Evolutionary conservation across 2,113 vertebrate species (phyloP).

Genomic region (Tragelaphus imberbis): DNA sequence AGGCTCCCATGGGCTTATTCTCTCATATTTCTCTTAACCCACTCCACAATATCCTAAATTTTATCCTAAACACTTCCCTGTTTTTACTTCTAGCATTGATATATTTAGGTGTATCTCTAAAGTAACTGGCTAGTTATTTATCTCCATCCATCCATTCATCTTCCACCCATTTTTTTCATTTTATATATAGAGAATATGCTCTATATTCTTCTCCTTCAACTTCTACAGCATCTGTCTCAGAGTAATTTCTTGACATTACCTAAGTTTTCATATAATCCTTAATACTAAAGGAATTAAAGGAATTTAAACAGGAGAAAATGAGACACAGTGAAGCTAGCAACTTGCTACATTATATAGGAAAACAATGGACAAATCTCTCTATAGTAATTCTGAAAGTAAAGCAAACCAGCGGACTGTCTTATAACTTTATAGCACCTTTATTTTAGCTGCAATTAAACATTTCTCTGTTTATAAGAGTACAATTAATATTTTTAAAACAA

Average conservation of each 20-base stretch:
- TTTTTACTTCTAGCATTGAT: not conserved
- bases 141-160: not conserved
- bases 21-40: not conserved
- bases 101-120: not conserved
- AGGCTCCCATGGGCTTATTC: not conserved
- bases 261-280: slow-evolving; percentile 2
- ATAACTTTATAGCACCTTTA: not conserved
- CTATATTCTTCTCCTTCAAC: not conserved
- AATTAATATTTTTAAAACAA: slow-evolving; percentile 15
- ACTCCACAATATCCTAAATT: not conserved
- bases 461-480: not conserved
- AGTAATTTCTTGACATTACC: slow-evolving; percentile 14
- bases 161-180: not conserved
- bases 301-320: not conserved
- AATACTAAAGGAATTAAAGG: not conserved
- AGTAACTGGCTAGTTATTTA: not conserved
- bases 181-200: not conserved
- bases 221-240: not conserved
- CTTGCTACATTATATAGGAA: not conserved
- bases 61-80: not conserved
- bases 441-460: slow-evolving; percentile 37
- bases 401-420: slow-evolving; percentile 14
- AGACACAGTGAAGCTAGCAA: not conserved
- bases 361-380: slow-evolving; percentile 4
- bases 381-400: slow-evolving; percentile 14